Evolutionary conservation across 1,140 invertebrate species (phyloP).

Genomic region (Sitophilus oryzae): DNA sequence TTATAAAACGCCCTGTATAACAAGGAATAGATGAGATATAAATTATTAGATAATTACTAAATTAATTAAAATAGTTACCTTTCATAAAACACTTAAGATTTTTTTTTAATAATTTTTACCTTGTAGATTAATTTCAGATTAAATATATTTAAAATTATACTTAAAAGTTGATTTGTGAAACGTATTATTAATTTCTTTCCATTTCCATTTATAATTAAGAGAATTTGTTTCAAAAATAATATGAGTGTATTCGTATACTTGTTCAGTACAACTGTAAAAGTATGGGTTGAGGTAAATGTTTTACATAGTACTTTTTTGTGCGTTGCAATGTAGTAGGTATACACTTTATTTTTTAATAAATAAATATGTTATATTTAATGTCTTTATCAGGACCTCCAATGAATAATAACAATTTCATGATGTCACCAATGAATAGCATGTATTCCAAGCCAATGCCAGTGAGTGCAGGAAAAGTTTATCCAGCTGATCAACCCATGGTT

Average conservation of each 20-base stretch:
- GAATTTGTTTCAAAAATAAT: no score
- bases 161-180: no score
- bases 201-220: no score
- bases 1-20: not conserved
- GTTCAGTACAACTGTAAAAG: no score
- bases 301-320: no score
- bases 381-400: slow-evolving; percentile 43
- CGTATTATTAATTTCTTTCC: no score
- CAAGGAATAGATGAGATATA: slow-evolving; percentile 8
- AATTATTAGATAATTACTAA: slow-evolving; percentile 1
- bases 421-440: slow-evolving; percentile 58
- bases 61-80: slow-evolving; percentile 13
- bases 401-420: slow-evolving; percentile 52
- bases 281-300: no score
- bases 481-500: slow-evolving; percentile 93
- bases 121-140: slow-evolving; percentile 11
- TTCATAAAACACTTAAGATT: slow-evolving; percentile 15
- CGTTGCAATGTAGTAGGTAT: no score
- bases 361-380: no score
- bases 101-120: slow-evolving; percentile 10
- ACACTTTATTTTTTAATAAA: no score
- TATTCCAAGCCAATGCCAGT: slow-evolving; percentile 76
- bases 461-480: slow-evolving; percentile 87
- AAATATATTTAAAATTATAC: slow-evolving; percentile 17
- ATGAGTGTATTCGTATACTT: no score